Conservation (phyloP, 2,888 invertebrate genomes). For the Notodonta ziczac region DNA sequence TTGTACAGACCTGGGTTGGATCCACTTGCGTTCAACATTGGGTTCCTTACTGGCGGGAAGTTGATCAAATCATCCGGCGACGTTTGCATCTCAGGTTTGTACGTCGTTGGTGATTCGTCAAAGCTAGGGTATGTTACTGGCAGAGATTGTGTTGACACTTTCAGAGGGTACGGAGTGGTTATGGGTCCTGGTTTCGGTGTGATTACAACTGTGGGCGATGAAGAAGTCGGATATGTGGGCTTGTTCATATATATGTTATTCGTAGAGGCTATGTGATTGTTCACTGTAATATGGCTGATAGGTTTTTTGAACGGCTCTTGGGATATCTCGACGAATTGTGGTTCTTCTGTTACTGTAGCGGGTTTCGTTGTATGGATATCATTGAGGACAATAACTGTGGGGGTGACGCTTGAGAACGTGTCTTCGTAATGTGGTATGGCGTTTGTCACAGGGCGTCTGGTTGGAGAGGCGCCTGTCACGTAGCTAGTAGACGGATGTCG, state of each 20-base stretch:
- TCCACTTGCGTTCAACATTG: constrained; percentile 89
- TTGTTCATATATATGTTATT: constrained; percentile 78
- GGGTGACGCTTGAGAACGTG: constrained; percentile 76
- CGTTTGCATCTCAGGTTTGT: constrained; percentile 85
- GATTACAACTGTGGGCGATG: constrained; percentile 87
- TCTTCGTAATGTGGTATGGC: constrained; percentile 64
- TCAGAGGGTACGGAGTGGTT: constrained; percentile 69
- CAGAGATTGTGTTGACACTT: constrained; percentile 50
- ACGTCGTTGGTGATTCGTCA: constrained; percentile 69
- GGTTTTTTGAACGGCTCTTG: constrained; percentile 82
- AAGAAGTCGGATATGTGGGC: constrained; percentile 78
- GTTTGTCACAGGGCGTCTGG: constrained; percentile 74
- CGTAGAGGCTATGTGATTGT: constrained; percentile 85
- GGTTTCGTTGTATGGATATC: constrained; percentile 65
- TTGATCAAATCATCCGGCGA: constrained; percentile 89
- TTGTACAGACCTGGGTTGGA: constrained; percentile 78
- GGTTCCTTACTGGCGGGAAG: constrained; percentile 94
- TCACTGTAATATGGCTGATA: constrained; percentile 83
- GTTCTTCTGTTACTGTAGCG: constrained; percentile 56
- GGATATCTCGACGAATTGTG: constrained; percentile 77
- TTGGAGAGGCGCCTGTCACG: constrained; percentile 75
- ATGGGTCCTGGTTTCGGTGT: constrained; percentile 87
- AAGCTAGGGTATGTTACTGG: constrained; percentile 55
- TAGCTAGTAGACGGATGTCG: constrained; percentile 78
- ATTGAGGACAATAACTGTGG: constrained; percentile 75